A percentile compares a stretch with the other conserved stretches of the same genome.
Conservation (phyloP, 2,888 invertebrate genomes). For the Hypomecis punctinalis region DNA sequence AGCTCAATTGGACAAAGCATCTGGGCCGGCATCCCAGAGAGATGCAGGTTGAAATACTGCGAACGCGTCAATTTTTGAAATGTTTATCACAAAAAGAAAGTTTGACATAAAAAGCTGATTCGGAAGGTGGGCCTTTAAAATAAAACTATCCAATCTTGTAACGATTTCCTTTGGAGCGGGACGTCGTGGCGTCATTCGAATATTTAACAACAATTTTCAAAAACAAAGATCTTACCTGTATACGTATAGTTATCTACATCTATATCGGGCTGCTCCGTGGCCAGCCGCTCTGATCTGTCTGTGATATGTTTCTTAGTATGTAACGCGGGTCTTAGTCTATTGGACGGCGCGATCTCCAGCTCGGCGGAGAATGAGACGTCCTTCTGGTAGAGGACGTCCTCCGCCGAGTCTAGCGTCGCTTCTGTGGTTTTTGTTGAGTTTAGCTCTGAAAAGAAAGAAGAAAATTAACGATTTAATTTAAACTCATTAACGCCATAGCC, state of each 20-base stretch:
- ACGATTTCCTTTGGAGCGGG: no score
- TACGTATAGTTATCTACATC: conserved; percentile 64
- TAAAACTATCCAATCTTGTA: no score
- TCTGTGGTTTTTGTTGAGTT: conserved; percentile 89
- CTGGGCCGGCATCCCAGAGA: no score
- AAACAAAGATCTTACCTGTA: no score
- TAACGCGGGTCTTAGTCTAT: conserved; percentile 63
- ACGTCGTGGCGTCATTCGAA: no score
- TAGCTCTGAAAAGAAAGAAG: conserved; percentile 85
- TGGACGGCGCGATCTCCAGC: conserved; percentile 85
- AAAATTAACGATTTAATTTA: neutral
- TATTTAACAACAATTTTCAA: no score
- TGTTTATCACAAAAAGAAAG: no score
- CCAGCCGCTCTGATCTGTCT: conserved; percentile 62
- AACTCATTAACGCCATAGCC: neutral
- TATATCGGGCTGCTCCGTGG: conserved; percentile 54
- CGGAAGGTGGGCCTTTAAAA: no score
- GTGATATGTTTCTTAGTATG: conserved; percentile 53
- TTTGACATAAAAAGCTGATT: no score
- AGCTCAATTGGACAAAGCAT: no score
- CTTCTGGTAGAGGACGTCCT: conserved; percentile 91
- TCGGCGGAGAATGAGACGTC: conserved; percentile 92
- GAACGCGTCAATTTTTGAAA: no score
- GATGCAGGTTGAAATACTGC: no score
- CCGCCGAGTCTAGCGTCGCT: conserved; percentile 80